Evolutionary conservation across 2,113 vertebrate species (phyloP).

Genomic region (Chunga burmeisteri): DNA sequence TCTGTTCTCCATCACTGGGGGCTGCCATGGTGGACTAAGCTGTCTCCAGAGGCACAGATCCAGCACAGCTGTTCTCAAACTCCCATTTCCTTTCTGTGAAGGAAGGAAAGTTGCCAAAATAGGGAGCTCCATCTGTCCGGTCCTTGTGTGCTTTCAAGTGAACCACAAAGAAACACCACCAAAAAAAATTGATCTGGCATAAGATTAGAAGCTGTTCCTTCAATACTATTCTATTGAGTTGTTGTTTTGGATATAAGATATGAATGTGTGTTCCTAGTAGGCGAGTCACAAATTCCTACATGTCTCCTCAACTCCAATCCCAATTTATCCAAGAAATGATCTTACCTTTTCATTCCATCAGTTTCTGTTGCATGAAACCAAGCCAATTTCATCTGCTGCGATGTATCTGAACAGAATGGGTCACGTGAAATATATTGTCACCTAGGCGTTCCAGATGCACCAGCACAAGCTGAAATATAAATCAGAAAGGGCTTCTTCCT

Average conservation of each 20-base stretch:
- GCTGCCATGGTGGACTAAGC: background rate
- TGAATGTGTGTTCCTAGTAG: background rate
- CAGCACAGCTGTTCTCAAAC: background rate
- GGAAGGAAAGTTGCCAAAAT: background rate
- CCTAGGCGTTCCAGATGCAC: background rate
- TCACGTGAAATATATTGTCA: background rate
- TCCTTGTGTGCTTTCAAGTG: background rate
- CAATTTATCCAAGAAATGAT: background rate
- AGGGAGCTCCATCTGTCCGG: background rate
- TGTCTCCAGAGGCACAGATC: background rate
- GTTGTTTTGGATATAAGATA: background rate
- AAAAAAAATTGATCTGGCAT: background rate
- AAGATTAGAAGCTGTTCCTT: background rate
- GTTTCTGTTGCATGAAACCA: background rate
- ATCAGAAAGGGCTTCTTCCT: conserved; percentile 9
- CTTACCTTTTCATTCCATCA: background rate
- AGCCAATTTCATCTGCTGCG: background rate
- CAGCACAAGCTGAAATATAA: background rate
- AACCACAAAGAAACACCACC: background rate
- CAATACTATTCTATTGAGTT: background rate
- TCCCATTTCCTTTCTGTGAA: background rate
- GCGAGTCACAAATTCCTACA: background rate
- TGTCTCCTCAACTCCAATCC: background rate
- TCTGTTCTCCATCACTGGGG: background rate
- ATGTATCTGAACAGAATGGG: background rate